Conservation (phyloP, 2,113 vertebrate genomes). For the Oenanthe melanoleuca region DNA sequence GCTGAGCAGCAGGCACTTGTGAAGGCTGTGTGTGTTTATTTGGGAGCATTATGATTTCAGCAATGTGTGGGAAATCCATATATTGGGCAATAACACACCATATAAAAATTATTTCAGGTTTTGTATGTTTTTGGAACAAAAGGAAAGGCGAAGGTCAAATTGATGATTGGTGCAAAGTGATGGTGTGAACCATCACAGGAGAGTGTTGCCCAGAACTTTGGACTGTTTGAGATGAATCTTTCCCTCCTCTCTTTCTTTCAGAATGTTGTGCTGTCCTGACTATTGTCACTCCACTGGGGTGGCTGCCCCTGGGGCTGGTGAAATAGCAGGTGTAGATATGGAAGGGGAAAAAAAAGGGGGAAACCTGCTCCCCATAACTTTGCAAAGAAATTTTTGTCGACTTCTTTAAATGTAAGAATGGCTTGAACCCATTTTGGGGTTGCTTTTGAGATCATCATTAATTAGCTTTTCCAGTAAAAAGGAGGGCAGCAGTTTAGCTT, state of each 20-base stretch:
- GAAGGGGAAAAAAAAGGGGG: not conserved
- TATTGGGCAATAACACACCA: not conserved
- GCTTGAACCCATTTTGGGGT: not conserved
- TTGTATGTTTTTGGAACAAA: not conserved
- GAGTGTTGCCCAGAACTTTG: not conserved
- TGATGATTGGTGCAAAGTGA: not conserved
- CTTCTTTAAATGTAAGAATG: not conserved
- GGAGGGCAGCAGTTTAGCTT: not conserved
- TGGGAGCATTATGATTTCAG: not conserved
- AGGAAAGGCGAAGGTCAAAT: not conserved
- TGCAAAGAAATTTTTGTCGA: not conserved
- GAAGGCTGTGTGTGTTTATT: not conserved
- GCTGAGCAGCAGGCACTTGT: not conserved
- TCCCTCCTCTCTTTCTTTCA: not conserved
- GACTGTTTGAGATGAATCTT: not conserved
- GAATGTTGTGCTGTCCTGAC: not conserved
- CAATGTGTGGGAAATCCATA: not conserved
- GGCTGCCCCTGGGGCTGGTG: not conserved
- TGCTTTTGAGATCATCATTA: constrained; percentile 5
- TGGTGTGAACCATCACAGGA: not conserved
- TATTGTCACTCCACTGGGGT: not conserved
- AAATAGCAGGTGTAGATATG: not conserved
- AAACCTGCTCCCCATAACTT: not conserved
- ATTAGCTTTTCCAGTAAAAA: constrained; percentile 25
- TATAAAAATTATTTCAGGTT: not conserved